Base-by-base conservation (phyloP, 2,888 invertebrate species). In the Omphaloscelis lunosa region DNA sequence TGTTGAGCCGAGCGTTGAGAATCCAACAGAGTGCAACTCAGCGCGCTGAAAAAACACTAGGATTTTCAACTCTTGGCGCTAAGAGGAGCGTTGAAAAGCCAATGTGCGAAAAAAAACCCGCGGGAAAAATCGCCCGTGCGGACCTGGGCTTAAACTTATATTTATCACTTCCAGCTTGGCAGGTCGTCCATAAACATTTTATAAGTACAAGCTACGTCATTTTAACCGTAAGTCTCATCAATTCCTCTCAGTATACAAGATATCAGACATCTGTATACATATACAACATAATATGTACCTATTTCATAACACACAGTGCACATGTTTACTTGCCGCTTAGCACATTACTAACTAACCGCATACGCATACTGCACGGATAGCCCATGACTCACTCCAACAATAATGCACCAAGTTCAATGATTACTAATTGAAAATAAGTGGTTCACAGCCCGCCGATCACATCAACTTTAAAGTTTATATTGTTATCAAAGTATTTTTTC, bases 391-490 rank as follows among this genome's bases (percentile, higher is more conserved):
- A 88, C 56, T 61, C 34, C 70, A 39, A 74, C 81, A 71, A 69
- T 77, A 76, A 79, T 69, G 77, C 83, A 76, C 8, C 85, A 82
- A 88, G 72, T 78, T 75, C 76, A 84, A 84, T 86, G 75, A 82
- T 82, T 83, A 84, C 78, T 77, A 79, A 85, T 79, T 74, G 69
- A 74, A 72, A 77, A 77, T 79, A 80, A 83, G 77, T 83, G 80
- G 74, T 78, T 70, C 85, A 71, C 68, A 71, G 45, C 66, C 17
- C 69, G 45, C 63, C 71, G 83, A 82, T 82, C 71, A 39, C 70
- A 77, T 70, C 77, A 70, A 80, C 80, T 70, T 77, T 12, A 41
- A 66, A 61, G 70, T 80, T 51, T 41, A 68, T 58, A 80, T 82
- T 75, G 53, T 65, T 81, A 80, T 69, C 59, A 48, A 56, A 56